phyloP scores from a whole-genome alignment of 2,113 vertebrate genomes.

The Naja naja region DNA sequence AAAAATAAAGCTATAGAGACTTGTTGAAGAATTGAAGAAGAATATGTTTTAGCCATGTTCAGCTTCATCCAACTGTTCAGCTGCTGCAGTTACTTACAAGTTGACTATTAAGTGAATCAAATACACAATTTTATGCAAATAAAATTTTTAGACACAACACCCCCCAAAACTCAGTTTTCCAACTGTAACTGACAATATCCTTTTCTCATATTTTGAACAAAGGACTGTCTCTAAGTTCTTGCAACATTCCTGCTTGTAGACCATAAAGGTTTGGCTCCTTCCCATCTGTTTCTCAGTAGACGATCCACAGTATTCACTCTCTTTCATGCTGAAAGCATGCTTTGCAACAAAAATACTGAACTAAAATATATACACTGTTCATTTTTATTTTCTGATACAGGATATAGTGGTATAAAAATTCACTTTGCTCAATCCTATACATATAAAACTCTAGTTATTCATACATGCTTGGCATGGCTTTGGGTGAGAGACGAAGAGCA shows the following conservation, averaged over 20 bases:
- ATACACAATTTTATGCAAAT: not conserved
- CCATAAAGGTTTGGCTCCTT: not conserved
- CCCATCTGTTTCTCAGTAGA: not conserved
- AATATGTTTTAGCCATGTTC: not conserved
- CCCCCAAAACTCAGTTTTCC: not conserved
- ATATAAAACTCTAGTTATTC: not conserved
- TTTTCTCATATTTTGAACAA: not conserved
- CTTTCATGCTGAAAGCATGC: not conserved
- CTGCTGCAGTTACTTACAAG: not conserved
- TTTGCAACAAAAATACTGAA: not conserved
- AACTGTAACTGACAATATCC: not conserved
- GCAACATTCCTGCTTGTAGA: not conserved
- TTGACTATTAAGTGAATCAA: not conserved
- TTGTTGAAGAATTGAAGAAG: not conserved
- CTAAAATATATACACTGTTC: not conserved
- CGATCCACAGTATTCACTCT: not conserved
- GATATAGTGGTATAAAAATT: not conserved
- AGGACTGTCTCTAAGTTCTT: not conserved
- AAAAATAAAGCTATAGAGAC: not conserved
- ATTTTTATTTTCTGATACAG: not conserved
- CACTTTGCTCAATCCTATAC: not conserved
- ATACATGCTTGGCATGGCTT: not conserved
- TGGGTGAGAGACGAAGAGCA: not conserved
- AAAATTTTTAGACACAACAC: not conserved
- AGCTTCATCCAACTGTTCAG: not conserved